phyloP scores from a whole-genome alignment of 1,140 invertebrate genomes.

The Drosophila punjabiensis region DNA sequence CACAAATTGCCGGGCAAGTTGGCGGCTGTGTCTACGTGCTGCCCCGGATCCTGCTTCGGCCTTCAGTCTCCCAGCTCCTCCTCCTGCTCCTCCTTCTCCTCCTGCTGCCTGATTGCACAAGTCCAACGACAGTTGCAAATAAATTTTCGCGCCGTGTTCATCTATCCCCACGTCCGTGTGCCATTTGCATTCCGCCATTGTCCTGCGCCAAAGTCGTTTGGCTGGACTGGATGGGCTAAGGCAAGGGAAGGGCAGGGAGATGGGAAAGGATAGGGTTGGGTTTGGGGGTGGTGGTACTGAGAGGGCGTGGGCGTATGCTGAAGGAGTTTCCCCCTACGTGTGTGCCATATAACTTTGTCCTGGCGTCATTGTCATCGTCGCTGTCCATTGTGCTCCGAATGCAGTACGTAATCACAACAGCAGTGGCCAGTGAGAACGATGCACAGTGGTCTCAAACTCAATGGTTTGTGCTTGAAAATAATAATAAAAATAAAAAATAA shows the following conservation, averaged over 20 bases:
- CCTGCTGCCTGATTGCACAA: constrained; percentile 34
- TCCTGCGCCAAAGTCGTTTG: constrained; percentile 59
- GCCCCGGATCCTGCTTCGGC: constrained; percentile 23
- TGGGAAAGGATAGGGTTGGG: too few species aligned
- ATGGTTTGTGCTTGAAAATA: background rate
- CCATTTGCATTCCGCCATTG: constrained; percentile 79
- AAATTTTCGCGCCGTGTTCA: constrained; percentile 65
- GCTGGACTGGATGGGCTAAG: background rate
- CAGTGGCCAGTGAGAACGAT: constrained; percentile 8
- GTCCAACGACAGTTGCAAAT: constrained; percentile 27
- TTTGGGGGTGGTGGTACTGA: background rate
- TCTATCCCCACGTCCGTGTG: constrained; percentile 65
- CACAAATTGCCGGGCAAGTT: constrained; percentile 42
- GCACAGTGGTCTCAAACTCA: constrained; percentile 9
- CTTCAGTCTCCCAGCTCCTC: background rate
- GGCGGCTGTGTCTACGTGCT: constrained; percentile 31
- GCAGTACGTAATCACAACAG: constrained; percentile 72
- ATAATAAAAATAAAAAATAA: too few species aligned
- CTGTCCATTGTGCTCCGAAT: constrained; percentile 56
- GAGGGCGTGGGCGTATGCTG: constrained; percentile 25
- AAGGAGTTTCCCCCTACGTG: constrained; percentile 59
- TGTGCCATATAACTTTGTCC: constrained; percentile 73
- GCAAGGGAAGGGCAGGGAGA: background rate
- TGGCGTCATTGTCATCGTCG: constrained; percentile 54
- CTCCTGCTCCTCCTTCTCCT: background rate